A percentile compares a stretch with the other conserved stretches of the same genome.
Evolutionary conservation across 2,797 vertebrate species (phyloP).

Genomic region (Hylomyscus alleni): DNA sequence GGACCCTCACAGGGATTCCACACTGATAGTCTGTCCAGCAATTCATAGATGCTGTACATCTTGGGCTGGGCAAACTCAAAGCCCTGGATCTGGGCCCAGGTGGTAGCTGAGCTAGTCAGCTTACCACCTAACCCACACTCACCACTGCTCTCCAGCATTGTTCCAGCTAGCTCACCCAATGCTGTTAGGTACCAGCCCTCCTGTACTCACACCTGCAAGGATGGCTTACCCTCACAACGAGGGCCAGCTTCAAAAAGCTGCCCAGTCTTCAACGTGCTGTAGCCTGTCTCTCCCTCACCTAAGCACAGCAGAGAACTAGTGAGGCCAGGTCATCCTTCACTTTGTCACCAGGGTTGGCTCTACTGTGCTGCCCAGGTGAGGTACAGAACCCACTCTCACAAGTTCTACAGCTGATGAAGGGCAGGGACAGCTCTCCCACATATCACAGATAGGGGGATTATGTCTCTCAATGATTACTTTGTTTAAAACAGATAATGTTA

Average conservation of each 20-base stretch:
- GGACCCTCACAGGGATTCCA: not conserved
- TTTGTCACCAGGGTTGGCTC: not conserved
- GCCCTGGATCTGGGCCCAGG: not conserved
- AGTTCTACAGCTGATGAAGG: not conserved
- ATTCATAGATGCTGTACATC: not conserved
- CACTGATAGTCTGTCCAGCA: not conserved
- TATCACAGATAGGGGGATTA: not conserved
- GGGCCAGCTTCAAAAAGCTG: not conserved
- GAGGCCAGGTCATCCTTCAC: not conserved
- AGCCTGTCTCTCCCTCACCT: not conserved
- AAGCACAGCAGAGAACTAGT: not conserved
- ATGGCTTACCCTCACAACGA: not conserved
- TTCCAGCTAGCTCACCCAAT: not conserved
- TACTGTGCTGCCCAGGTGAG: not conserved
- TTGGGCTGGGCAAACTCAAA: not conserved
- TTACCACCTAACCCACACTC: not conserved
- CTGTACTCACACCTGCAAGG: not conserved
- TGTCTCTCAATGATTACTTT: conserved; percentile 25
- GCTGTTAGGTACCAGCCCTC: not conserved
- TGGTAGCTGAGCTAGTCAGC: not conserved
- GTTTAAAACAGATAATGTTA: conserved; percentile 30
- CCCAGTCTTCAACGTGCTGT: not conserved
- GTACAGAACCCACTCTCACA: not conserved
- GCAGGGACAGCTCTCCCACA: not conserved
- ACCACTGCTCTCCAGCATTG: not conserved